Percentiles rank a stretch among this genome's conserved stretches.
Evolutionary conservation across 2,113 vertebrate species (phyloP).

Genomic region (Nymphicus hollandicus): DNA sequence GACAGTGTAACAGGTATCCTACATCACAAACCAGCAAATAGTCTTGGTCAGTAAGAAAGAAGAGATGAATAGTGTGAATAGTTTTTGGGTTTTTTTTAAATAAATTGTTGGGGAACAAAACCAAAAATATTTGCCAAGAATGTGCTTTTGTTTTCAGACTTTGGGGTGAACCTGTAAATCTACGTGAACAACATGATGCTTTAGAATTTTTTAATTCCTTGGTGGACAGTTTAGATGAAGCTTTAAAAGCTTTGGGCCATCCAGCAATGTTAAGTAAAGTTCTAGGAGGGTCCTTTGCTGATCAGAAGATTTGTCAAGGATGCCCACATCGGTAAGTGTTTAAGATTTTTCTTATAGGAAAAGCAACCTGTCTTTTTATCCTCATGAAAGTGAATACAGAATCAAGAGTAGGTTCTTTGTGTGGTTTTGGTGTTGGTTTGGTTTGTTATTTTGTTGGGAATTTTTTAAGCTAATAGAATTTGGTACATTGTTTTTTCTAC

Average conservation of each 20-base stretch:
- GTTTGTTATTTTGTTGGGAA: background rate
- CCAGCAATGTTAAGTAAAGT: conserved; percentile 98
- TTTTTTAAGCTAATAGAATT: background rate
- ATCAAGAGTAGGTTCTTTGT: background rate
- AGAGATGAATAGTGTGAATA: background rate
- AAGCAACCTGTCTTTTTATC: background rate
- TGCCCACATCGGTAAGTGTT: conserved; percentile 91
- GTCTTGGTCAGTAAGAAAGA: background rate
- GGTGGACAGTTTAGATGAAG: conserved; percentile 99
- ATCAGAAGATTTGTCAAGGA: conserved; percentile 99
- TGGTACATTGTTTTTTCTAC: background rate
- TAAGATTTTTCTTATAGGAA: background rate
- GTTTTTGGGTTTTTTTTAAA: background rate
- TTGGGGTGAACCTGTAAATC: conserved; percentile 98
- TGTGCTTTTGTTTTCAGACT: conserved; percentile 79
- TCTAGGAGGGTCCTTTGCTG: conserved; percentile 97
- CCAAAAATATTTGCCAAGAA: background rate
- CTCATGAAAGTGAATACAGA: background rate
- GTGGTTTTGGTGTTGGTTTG: background rate
- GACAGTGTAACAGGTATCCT: background rate
- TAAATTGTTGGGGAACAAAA: background rate
- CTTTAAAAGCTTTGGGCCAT: conserved; percentile 96
- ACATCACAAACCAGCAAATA: background rate
- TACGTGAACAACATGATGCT: conserved; percentile 96
- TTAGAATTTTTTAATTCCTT: conserved; percentile 99